These are phyloP conservation scores for Plestiodon gilberti DNA, from an alignment of 2,113 vertebrate species.

Conservation along the genomic window DNA sequence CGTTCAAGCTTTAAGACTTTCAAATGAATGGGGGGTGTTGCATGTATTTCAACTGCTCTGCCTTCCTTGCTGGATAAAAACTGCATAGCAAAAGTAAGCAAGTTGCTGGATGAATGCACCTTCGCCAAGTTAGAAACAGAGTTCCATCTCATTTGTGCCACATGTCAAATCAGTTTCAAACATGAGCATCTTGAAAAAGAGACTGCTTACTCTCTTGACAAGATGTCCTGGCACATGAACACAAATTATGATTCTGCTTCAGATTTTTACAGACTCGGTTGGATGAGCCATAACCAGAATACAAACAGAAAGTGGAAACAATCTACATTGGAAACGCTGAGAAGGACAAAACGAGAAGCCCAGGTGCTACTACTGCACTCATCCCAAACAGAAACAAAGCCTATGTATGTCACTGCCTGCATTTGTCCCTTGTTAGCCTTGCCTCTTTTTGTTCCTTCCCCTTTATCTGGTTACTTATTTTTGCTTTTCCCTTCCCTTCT, in stretches of 20 bases:
- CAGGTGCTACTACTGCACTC: too few relatives aligned
- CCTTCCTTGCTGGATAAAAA: background rate
- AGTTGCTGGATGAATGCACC: background rate
- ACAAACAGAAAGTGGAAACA: background rate
- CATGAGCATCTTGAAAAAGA: conserved; percentile 13
- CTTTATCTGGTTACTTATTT: background rate
- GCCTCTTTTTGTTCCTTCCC: background rate
- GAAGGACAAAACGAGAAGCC: background rate
- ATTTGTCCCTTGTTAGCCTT: background rate
- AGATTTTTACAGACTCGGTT: background rate
- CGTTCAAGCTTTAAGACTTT: background rate
- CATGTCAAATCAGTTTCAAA: background rate
- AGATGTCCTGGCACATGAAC: conserved; percentile 10
- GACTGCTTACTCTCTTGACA: conserved; percentile 19
- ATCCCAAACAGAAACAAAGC: background rate
- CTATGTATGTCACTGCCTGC: background rate
- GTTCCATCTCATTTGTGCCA: conserved; percentile 5
- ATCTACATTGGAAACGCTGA: background rate
- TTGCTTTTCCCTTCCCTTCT: background rate
- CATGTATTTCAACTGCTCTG: background rate
- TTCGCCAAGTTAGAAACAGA: background rate
- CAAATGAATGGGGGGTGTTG: background rate
- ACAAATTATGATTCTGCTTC: conserved; percentile 31
- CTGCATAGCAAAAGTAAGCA: conserved; percentile 29
- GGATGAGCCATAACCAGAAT: conserved; percentile 1